Conservation (phyloP, 2,888 invertebrate species). For the Ectemnius cavifrons region DNA sequence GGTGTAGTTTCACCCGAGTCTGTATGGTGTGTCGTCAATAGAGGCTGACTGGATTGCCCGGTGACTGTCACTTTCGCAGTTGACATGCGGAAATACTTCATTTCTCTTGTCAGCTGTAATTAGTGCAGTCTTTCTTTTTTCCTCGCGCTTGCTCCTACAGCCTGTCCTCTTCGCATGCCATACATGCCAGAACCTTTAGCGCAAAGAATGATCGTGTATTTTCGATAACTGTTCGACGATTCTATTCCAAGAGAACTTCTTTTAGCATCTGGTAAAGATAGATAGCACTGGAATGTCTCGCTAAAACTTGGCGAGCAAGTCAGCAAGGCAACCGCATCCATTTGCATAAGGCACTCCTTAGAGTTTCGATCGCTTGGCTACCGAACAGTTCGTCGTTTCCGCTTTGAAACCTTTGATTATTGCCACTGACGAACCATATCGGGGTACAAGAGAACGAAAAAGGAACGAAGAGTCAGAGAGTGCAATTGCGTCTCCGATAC, state of each 20-base stretch:
- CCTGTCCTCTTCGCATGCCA: too few relatives aligned
- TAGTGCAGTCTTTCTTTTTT: background rate
- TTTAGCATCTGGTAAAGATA: too few relatives aligned
- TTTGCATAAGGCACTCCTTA: conserved; percentile 51
- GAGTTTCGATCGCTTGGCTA: conserved; percentile 45
- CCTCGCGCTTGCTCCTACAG: background rate
- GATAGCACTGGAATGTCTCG: too few relatives aligned
- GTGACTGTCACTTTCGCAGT: conserved; percentile 14
- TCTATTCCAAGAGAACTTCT: too few relatives aligned
- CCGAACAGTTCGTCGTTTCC: conserved; percentile 56
- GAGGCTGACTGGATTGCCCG: background rate
- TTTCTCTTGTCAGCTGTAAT: background rate
- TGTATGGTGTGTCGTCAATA: conserved; percentile 10
- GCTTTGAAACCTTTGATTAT: conserved; percentile 65
- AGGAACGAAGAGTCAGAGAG: conserved; percentile 3
- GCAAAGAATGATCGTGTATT: too few relatives aligned
- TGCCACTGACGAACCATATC: conserved; percentile 63
- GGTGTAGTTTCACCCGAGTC: conserved; percentile 26
- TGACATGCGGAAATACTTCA: background rate
- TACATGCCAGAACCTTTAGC: too few relatives aligned
- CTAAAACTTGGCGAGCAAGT: background rate
- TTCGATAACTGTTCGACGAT: too few relatives aligned
- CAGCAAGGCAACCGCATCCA: conserved; percentile 7
- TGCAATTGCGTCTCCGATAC: conserved; percentile 8
- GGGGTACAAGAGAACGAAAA: conserved; percentile 44